These are phyloP conservation scores for Sphyrna mokarran DNA, from an alignment of 2,113 vertebrate species.

Conservation along the genomic window DNA sequence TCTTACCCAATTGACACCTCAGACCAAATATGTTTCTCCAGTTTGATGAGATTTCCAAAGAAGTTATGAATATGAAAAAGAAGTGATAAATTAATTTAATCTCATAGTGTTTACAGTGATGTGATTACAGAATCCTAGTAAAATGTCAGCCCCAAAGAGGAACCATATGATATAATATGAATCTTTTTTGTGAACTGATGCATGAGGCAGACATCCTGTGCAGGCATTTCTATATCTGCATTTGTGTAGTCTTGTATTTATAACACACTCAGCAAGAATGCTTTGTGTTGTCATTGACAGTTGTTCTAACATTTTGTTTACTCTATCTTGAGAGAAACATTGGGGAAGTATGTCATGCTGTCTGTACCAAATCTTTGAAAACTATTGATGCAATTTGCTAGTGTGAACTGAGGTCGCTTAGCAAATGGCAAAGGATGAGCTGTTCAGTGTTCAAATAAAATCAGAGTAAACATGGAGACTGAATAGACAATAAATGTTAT, in stretches of 20 bases:
- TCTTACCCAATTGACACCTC: not conserved
- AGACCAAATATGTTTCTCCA: not conserved
- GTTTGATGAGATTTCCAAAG: not conserved
- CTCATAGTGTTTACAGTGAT: not conserved
- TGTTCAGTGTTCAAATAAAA: not conserved
- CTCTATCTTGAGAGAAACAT: not conserved
- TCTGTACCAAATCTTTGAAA: not conserved
- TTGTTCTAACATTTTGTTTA: not conserved
- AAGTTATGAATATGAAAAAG: not conserved
- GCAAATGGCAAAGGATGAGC: not conserved
- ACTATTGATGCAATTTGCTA: not conserved
- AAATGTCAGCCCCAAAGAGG: not conserved
- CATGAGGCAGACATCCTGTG: not conserved
- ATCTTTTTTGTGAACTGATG: not conserved
- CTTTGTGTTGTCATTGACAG: not conserved
- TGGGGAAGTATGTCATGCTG: not conserved
- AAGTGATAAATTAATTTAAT: not conserved
- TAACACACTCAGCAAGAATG: not conserved
- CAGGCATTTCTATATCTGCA: not conserved
- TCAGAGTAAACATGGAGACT: not conserved
- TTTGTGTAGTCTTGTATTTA: not conserved
- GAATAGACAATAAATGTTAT: not conserved
- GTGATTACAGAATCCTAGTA: not conserved
- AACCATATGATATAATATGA: not conserved
- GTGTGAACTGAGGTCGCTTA: not conserved